Evolutionary conservation across 2,797 vertebrate genomes (phyloP).

Genomic region (Mycteria americana): DNA sequence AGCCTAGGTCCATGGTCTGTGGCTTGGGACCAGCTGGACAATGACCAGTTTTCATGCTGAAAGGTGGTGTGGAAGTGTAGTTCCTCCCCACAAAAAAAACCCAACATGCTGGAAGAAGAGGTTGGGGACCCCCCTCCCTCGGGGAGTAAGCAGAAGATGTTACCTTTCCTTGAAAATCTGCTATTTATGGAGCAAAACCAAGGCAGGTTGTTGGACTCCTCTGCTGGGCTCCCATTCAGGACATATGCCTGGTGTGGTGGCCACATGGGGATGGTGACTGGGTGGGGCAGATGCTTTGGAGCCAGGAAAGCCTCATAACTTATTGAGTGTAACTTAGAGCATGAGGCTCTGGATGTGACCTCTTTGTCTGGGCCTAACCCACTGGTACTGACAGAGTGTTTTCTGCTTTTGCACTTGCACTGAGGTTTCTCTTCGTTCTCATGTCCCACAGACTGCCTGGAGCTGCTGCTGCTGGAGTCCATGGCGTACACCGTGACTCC

Average conservation of each 20-base stretch:
- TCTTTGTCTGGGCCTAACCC: background rate
- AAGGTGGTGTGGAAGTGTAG: background rate
- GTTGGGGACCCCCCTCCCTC: fast-evolving
- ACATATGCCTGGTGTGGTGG: background rate
- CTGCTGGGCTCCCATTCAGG: background rate
- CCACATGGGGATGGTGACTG: background rate
- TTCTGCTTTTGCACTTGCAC: background rate
- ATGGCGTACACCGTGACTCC: slow-evolving; percentile 87
- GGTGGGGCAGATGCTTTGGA: background rate
- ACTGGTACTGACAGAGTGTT: fast-evolving
- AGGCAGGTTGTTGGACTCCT: background rate
- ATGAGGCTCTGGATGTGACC: background rate
- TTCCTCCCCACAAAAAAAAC: background rate
- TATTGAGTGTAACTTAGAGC: background rate
- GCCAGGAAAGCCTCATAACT: background rate
- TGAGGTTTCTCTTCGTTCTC: background rate
- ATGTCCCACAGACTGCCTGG: slow-evolving; percentile 68
- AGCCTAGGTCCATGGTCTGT: background rate
- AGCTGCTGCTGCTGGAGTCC: slow-evolving; percentile 57
- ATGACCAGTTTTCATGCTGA: background rate
- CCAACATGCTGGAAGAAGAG: background rate
- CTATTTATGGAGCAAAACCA: background rate
- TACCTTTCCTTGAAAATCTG: background rate
- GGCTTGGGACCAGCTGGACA: background rate
- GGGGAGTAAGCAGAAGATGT: fast-evolving